phyloP scores from a whole-genome alignment of 1,140 invertebrate genomes.

The Polypedilum pembai region DNA sequence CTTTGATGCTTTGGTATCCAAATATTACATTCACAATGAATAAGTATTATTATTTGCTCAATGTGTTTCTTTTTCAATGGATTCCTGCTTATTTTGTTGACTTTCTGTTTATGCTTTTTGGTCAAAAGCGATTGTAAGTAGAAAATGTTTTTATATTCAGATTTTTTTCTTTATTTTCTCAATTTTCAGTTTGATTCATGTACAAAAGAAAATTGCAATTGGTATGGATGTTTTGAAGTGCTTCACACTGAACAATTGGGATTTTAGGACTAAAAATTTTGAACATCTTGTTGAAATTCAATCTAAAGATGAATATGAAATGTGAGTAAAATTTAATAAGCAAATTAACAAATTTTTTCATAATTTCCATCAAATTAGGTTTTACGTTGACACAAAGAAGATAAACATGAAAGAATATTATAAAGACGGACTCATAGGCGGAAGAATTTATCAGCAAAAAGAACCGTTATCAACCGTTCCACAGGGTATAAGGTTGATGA shows the following conservation, averaged over 20 bases:
- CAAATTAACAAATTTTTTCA: no score
- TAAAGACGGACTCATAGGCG: not conserved
- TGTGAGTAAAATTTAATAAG: not conserved
- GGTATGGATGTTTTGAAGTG: not conserved
- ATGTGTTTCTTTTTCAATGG: constrained; percentile 74
- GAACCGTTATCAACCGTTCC: not conserved
- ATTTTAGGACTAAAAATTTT: not conserved
- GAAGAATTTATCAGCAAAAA: not conserved
- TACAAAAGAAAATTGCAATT: not conserved
- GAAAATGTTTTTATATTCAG: no score
- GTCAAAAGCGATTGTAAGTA: constrained; percentile 63
- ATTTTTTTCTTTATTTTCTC: no score
- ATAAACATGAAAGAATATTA: not conserved
- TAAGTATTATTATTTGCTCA: constrained; percentile 63
- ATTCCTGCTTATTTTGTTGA: constrained; percentile 82
- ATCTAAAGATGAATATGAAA: not conserved
- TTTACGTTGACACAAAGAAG: not conserved
- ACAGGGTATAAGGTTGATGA: not conserved
- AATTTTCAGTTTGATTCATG: not conserved
- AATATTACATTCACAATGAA: constrained; percentile 67
- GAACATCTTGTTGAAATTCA: not conserved
- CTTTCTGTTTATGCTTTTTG: constrained; percentile 64
- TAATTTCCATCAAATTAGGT: no score
- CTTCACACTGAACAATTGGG: not conserved
- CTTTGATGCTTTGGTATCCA: constrained; percentile 76